Percentiles rank a stretch among this genome's conserved stretches.
Evolutionary conservation across 2,888 invertebrate species (phyloP).

Genomic region (Drosophila borealis): DNA sequence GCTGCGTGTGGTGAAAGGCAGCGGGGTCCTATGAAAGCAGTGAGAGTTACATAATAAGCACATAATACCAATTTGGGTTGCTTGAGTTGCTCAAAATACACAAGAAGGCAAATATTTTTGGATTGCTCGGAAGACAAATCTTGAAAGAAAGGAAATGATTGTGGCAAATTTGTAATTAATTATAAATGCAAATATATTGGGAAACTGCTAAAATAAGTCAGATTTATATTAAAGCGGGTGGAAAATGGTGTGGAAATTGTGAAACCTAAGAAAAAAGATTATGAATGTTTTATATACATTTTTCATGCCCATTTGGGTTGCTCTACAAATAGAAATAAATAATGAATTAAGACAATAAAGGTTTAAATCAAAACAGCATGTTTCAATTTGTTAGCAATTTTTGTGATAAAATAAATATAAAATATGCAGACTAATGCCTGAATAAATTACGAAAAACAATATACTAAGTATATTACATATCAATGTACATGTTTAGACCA

Average conservation of each 20-base stretch:
- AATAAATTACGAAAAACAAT: background rate
- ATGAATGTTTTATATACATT: background rate
- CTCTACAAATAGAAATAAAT: background rate
- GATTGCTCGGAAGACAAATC: background rate
- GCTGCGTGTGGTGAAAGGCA: background rate
- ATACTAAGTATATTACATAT: background rate
- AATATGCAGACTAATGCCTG: too few relatives aligned
- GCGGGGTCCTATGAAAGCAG: background rate
- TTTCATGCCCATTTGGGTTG: background rate
- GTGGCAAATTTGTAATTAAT: background rate
- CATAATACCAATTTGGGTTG: conserved; percentile 7
- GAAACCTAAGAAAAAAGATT: background rate
- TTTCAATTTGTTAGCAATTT: too few relatives aligned
- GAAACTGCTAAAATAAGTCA: background rate
- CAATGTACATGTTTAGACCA: too few relatives aligned
- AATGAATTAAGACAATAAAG: background rate
- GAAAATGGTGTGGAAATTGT: background rate
- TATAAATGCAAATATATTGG: background rate
- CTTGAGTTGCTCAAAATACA: background rate
- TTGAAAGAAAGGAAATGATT: too few relatives aligned
- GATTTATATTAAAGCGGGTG: background rate
- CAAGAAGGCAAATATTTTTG: background rate
- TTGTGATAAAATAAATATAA: too few relatives aligned
- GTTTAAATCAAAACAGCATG: background rate
- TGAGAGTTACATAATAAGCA: background rate